These are phyloP conservation scores for Trisateles emortualis DNA, from an alignment of 2,888 invertebrate genomes.

Conservation along the genomic window DNA sequence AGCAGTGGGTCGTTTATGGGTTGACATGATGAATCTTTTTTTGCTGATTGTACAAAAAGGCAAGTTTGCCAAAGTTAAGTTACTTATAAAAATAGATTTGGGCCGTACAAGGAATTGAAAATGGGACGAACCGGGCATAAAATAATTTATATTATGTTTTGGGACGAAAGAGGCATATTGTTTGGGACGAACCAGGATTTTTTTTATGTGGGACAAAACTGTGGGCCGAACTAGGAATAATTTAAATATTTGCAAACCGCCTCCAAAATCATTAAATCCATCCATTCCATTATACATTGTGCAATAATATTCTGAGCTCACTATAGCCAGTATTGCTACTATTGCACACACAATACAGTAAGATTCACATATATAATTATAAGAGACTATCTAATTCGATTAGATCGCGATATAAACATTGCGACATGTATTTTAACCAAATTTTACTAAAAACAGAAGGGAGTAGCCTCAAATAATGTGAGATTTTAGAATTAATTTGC, in stretches of 20 bases:
- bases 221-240: too few relatives aligned
- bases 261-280: conserved; percentile 19
- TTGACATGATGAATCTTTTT: too few relatives aligned
- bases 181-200: too few relatives aligned
- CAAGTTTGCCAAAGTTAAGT: too few relatives aligned
- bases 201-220: too few relatives aligned
- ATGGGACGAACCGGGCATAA: too few relatives aligned
- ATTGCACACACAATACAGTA: conserved; percentile 17
- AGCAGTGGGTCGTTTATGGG: too few relatives aligned
- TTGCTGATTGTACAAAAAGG: too few relatives aligned
- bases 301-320: conserved; percentile 20
- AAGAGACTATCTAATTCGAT: conserved; percentile 25
- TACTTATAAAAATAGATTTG: too few relatives aligned
- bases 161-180: too few relatives aligned
- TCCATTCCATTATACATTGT: conserved; percentile 30
- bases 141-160: too few relatives aligned
- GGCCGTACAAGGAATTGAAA: too few relatives aligned
- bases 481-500: neutral
- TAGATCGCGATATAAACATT: conserved; percentile 16
- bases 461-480: neutral
- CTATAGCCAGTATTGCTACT: conserved; percentile 27
- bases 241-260: conserved; percentile 13
- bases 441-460: neutral
- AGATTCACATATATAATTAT: conserved; percentile 27
- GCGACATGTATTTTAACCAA: neutral